Conservation (phyloP, 2,113 vertebrate genomes). For the Colaptes auratus region DNA sequence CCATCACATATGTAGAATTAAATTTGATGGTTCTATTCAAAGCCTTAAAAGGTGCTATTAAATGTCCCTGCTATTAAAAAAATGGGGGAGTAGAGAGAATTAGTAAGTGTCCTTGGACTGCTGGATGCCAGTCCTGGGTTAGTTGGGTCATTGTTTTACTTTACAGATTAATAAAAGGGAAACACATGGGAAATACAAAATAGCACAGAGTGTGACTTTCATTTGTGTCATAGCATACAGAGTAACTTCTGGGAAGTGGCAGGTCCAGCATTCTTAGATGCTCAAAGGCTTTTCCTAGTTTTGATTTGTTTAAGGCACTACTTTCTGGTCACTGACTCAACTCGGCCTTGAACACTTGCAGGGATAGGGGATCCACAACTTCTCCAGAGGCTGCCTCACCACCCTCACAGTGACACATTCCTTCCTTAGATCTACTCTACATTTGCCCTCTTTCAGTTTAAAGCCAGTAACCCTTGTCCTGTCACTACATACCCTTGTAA, state of each 20-base stretch:
- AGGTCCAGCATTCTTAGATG: neutral
- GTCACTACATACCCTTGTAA: too few relatives aligned
- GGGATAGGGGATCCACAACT: too few relatives aligned
- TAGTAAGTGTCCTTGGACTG: neutral
- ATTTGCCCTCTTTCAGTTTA: too few relatives aligned
- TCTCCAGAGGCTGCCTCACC: too few relatives aligned
- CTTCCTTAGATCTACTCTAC: too few relatives aligned
- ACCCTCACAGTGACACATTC: too few relatives aligned
- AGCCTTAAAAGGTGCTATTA: neutral
- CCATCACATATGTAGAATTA: neutral
- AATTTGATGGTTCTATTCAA: neutral
- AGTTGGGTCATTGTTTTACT: neutral
- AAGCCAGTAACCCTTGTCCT: too few relatives aligned
- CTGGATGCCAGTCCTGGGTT: neutral
- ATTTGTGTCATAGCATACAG: neutral
- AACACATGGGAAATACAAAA: accelerated
- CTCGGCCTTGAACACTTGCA: too few relatives aligned
- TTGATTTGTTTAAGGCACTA: neutral
- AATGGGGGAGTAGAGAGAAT: neutral
- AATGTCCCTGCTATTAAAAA: neutral
- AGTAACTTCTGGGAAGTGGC: neutral
- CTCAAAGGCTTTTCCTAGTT: neutral
- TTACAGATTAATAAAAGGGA: neutral
- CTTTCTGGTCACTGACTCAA: neutral
- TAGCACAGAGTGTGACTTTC: neutral